A percentile compares a stretch with the other conserved stretches of the same genome.
Evolutionary conservation across 2,888 invertebrate genomes (phyloP).

Genomic region (Calameuta filiformis): DNA sequence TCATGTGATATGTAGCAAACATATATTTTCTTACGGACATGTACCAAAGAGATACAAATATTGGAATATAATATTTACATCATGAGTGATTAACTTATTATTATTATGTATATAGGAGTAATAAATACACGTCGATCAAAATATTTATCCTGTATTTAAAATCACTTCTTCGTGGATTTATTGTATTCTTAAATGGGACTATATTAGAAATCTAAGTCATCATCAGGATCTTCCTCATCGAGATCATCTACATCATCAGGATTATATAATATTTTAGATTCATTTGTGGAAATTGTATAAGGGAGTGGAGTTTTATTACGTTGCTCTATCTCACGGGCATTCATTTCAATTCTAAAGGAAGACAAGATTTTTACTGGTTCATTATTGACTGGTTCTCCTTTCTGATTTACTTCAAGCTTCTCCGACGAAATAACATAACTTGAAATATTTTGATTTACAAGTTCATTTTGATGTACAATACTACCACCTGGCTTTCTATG

Average conservation of each 20-base stretch:
- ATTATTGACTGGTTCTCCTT: not conserved
- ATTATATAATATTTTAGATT: slow-evolving; percentile 75
- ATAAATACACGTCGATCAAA: slow-evolving; percentile 51
- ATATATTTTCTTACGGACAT: not conserved
- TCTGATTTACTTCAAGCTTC: slow-evolving; percentile 24
- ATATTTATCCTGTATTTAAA: not conserved
- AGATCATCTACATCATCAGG: slow-evolving; percentile 84
- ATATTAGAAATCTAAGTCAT: slow-evolving; percentile 79
- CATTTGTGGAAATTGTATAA: slow-evolving; percentile 41
- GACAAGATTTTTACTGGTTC: slow-evolving; percentile 37
- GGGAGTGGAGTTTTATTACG: slow-evolving; percentile 53
- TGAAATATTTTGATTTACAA: slow-evolving; percentile 44
- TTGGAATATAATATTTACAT: not conserved
- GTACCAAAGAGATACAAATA: not conserved
- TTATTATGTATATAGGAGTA: slow-evolving; percentile 19
- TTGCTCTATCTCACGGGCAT: slow-evolving; percentile 55
- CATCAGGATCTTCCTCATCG: slow-evolving; percentile 90
- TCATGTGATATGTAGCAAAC: not conserved
- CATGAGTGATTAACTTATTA: slow-evolving; percentile 5
- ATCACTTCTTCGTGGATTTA: not conserved
- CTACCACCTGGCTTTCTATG: slow-evolving; percentile 52
- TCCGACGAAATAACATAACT: slow-evolving; percentile 45
- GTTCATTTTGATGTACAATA: slow-evolving; percentile 42
- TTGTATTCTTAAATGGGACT: not conserved
- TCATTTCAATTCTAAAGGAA: slow-evolving; percentile 59